Conservation (phyloP, 2,797 vertebrate species). For the Gephyroberyx darwinii region DNA sequence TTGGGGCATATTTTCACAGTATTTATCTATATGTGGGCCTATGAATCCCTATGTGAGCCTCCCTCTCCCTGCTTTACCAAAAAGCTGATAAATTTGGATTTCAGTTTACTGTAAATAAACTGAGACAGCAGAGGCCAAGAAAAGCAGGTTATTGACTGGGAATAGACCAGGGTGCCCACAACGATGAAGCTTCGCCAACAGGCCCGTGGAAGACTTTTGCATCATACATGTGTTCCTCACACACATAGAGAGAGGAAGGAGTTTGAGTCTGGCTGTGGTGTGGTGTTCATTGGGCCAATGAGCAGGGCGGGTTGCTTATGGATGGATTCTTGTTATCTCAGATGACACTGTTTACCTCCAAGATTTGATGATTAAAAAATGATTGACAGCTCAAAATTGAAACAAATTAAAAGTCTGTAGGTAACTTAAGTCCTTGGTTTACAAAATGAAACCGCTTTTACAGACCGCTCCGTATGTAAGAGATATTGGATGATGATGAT, state of each 20-base stretch:
- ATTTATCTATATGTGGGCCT: conserved; percentile 12
- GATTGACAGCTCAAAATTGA: too few species aligned
- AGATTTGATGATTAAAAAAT: too few species aligned
- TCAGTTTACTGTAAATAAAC: conserved; percentile 15
- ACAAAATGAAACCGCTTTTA: too few species aligned
- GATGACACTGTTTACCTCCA: not conserved
- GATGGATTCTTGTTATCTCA: not conserved
- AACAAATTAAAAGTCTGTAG: too few species aligned
- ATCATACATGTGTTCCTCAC: conserved; percentile 20
- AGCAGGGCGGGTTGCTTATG: too few species aligned
- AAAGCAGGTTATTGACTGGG: conserved; percentile 28
- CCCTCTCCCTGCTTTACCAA: conserved; percentile 16
- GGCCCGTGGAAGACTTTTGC: conserved; percentile 10
- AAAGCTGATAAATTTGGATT: conserved; percentile 15
- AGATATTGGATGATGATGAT: not conserved
- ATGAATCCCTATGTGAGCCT: conserved; percentile 15
- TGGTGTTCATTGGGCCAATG: too few species aligned
- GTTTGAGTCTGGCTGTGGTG: too few species aligned
- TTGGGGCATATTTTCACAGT: conserved; percentile 24
- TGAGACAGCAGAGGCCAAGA: conserved; percentile 7
- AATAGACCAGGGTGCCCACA: conserved; percentile 21
- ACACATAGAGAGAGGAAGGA: too few species aligned
- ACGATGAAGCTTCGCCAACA: not conserved
- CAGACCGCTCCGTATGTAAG: too few species aligned
- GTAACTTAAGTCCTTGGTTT: too few species aligned